Conservation (phyloP, 2,113 vertebrate species). For the Coryphaenoides rupestris region DNA sequence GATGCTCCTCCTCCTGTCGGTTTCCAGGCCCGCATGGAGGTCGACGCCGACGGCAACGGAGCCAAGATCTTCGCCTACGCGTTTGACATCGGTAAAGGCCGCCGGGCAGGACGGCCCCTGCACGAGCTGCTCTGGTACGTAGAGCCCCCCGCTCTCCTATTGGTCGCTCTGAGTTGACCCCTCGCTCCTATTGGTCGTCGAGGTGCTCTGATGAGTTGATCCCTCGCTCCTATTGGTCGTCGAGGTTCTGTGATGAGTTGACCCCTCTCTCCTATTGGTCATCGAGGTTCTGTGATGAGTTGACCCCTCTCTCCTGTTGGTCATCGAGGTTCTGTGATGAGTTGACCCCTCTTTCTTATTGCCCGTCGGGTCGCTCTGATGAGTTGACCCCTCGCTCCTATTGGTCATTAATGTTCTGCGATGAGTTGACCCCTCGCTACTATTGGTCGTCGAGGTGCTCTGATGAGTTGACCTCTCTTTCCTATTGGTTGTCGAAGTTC, state of each 20-base stretch:
- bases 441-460: no score
- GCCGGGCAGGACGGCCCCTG: slow-evolving; percentile 89
- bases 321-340: neutral
- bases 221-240: neutral
- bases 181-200: neutral
- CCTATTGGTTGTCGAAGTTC: neutral
- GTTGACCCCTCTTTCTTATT: no score
- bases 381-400: no score
- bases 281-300: neutral
- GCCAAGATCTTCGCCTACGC: slow-evolving; percentile 98
- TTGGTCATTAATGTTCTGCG: neutral
- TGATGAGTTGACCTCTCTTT: no score
- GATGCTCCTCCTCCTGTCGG: no score
- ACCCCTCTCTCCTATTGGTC: neutral
- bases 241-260: neutral
- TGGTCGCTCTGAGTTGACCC: neutral
- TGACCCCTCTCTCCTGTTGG: neutral
- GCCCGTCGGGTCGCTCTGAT: no score
- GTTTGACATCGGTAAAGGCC: slow-evolving; percentile 93
- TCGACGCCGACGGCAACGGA: slow-evolving; percentile 96
- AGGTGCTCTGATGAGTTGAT: neutral
- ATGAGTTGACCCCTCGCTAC: no score
- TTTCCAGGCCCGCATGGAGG: slow-evolving; percentile 92
- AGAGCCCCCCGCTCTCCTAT: neutral
- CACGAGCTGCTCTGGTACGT: slow-evolving; percentile 96